Base-by-base conservation (phyloP, 1,140 invertebrate species). In the Leptoteleia sp. region DNA sequence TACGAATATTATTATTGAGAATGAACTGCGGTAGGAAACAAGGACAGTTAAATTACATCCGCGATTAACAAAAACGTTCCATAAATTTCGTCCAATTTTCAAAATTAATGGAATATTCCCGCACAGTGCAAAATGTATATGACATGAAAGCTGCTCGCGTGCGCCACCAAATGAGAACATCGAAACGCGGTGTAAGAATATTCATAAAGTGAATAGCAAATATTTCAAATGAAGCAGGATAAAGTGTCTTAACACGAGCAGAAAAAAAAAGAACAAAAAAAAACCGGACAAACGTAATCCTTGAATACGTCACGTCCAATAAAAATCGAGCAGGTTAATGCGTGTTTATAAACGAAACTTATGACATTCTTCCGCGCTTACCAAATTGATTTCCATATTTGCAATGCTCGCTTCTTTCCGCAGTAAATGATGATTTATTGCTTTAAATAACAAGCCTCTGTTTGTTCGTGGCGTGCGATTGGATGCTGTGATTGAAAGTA, bases 191-290 rank as follows among this genome's bases (percentile, higher is more conserved):
- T 12, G 45, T 71, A 71, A 71, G 67, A 71, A 71, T 71, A 71
- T 71, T 71, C 67, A 72, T 72, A 72, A 72, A 55, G 48, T 40
- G 68, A 72, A 62, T 72, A 62, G 7, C 29, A 54, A 62, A 72
- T 62, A 62, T 55, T 62, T 62, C 40, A 72, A 61, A 52, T 55
- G 25, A 40, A 15, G 25, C 29, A 29, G 5, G 5, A 13, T 13
- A 1, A 27, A 50, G 22, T 71, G 37, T 50, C 37, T 71, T 52
- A 35, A 48, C 8, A 17, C 33, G 16, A 29, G 1, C 1, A 43
- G 22, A 45, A 52, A n/a, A 17, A 12, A 5, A 15, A 15, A 6
- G 25, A 22, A 22, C 2, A 22, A 22, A 27, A 12, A 1, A 16
- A 11, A 5, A 43, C 2, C 15, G 15, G 17, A 29, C 12, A 45